phyloP scores from a whole-genome alignment of 2,113 vertebrate species.

The Romanogobio albipinnatus region DNA sequence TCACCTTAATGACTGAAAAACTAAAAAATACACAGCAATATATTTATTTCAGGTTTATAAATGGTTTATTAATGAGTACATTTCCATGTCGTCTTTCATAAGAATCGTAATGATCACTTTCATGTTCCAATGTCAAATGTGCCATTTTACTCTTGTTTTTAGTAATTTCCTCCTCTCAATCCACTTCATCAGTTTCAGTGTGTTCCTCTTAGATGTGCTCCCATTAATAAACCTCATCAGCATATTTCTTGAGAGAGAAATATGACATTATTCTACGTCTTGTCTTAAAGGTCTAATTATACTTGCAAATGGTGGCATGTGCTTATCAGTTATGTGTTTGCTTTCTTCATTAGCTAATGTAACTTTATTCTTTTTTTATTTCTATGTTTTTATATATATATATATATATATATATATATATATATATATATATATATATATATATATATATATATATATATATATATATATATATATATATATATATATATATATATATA shows the following conservation, averaged over 20 bases:
- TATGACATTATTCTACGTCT: background rate
- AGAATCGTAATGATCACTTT: background rate
- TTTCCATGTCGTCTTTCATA: background rate
- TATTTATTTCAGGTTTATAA: background rate
- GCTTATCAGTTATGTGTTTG: background rate
- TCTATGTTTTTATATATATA: too few relatives aligned
- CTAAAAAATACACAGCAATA: background rate
- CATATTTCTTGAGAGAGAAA: constrained; percentile 20
- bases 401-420: too few relatives aligned
- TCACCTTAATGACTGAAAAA: background rate
- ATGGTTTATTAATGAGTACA: background rate
- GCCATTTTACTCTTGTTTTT: constrained; percentile 20
- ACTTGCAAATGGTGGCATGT: background rate
- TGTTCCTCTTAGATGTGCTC: background rate
- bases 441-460: too few relatives aligned
- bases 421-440: too few relatives aligned
- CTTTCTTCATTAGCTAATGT: background rate
- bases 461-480: too few relatives aligned
- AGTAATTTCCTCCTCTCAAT: constrained; percentile 20
- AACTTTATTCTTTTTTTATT: too few relatives aligned
- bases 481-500: too few relatives aligned
- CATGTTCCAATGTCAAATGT: background rate
- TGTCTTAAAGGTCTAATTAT: constrained; percentile 14
- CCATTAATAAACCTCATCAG: constrained; percentile 31
- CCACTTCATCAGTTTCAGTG: constrained; percentile 12